A percentile compares a stretch with the other conserved stretches of the same genome.
These are phyloP conservation scores for Napeogenes inachia DNA, from an alignment of 2,888 invertebrate genomes.

Conservation along the genomic window DNA sequence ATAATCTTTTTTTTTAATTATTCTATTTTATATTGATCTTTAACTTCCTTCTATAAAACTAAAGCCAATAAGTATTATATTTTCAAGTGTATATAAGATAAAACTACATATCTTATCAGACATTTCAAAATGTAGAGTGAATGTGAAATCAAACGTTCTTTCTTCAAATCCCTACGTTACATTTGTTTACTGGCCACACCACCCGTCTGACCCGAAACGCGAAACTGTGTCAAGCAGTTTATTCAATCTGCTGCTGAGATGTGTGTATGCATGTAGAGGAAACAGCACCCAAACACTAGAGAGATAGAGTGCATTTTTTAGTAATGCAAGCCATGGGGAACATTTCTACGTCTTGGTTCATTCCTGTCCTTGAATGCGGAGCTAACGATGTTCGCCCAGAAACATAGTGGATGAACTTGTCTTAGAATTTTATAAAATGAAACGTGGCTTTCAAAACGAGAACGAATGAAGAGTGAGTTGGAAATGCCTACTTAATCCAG, in stretches of 20 bases:
- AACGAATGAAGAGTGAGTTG: background rate
- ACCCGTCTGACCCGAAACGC: constrained; percentile 73
- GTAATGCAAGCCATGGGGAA: constrained; percentile 40
- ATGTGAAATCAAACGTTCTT: constrained; percentile 30
- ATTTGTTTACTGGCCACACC: constrained; percentile 60
- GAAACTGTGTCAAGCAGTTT: constrained; percentile 78
- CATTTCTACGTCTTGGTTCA: constrained; percentile 56
- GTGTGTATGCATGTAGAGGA: constrained; percentile 41
- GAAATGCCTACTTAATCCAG: background rate
- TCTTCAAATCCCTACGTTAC: constrained; percentile 55
- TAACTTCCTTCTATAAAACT: no score
- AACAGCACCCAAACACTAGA: constrained; percentile 41
- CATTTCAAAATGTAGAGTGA: constrained; percentile 6
- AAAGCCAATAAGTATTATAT: no score
- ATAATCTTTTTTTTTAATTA: no score
- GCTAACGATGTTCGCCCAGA: constrained; percentile 44
- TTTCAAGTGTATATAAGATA: no score
- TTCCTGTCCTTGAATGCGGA: constrained; percentile 64
- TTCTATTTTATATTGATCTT: background rate
- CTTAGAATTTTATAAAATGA: constrained; percentile 5
- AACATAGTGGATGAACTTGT: constrained; percentile 19
- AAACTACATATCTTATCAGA: background rate
- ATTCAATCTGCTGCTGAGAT: constrained; percentile 71
- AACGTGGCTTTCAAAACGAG: constrained; percentile 1
- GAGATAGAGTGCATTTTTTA: constrained; percentile 44